Evolutionary conservation across 2,797 vertebrate species (phyloP).

Genomic region (Lepilemur septentrionalis): DNA sequence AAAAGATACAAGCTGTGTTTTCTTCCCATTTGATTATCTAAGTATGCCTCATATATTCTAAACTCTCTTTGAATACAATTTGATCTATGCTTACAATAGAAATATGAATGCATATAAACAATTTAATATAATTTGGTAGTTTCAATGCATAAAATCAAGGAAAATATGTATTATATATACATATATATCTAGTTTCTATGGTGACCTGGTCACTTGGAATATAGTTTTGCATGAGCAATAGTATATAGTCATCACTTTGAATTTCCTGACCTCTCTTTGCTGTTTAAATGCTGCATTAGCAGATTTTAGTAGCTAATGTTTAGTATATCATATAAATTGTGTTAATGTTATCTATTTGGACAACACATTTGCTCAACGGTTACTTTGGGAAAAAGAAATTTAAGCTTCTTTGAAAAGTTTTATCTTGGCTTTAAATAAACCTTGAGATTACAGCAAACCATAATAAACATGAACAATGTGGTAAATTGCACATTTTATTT

Average conservation of each 20-base stretch:
- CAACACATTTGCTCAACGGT: not conserved
- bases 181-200: slow-evolving; percentile 48
- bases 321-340: slow-evolving; percentile 20
- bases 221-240: slow-evolving; percentile 49
- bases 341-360: slow-evolving; percentile 18
- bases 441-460: not conserved
- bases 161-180: slow-evolving; percentile 48
- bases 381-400: not conserved
- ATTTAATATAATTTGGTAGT: slow-evolving; percentile 48
- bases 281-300: slow-evolving; percentile 56
- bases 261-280: slow-evolving; percentile 57
- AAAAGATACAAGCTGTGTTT: not conserved
- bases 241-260: slow-evolving; percentile 55
- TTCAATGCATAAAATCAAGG: slow-evolving; percentile 46
- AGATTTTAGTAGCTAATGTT: slow-evolving; percentile 49
- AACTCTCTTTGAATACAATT: slow-evolving; percentile 36
- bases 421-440: slow-evolving; percentile 13
- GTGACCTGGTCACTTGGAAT: slow-evolving; percentile 48
- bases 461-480: not conserved
- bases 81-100: slow-evolving; percentile 21
- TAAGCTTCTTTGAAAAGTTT: not conserved
- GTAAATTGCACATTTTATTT: not conserved
- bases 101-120: slow-evolving; percentile 53
- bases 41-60: not conserved
- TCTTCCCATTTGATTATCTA: not conserved